A percentile compares a stretch with the other conserved stretches of the same genome.
Conservation (phyloP, 2,797 vertebrate genomes). For the Acipenser transmontanus region DNA sequence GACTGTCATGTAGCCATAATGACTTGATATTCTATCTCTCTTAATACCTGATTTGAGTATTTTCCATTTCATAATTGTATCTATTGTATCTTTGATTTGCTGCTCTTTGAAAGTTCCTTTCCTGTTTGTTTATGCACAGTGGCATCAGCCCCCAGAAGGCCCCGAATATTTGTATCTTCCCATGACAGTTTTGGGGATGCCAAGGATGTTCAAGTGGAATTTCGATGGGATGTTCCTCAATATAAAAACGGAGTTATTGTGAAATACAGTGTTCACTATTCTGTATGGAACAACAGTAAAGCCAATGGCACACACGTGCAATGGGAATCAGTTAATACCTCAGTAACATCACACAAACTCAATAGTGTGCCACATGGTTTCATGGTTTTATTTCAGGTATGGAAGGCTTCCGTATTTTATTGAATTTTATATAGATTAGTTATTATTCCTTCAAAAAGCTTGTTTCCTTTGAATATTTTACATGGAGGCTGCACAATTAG, state of each 20-base stretch:
- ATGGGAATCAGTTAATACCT: conserved; percentile 29
- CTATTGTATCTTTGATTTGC: no score
- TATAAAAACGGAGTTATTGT: conserved; percentile 43
- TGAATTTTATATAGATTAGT: no score
- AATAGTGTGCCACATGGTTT: conserved; percentile 25
- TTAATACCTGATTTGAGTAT: no score
- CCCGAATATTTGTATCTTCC: conserved; percentile 41
- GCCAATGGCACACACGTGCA: conserved; percentile 3
- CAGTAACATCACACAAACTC: conserved; percentile 33
- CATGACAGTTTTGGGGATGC: conserved; percentile 17
- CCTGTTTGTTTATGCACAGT: conserved; percentile 26
- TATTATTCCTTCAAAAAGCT: conserved; percentile 6
- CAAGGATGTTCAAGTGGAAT: conserved; percentile 35
- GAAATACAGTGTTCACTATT: conserved; percentile 45
- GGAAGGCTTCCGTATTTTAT: not conserved
- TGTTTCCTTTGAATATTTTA: not conserved
- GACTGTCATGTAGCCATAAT: no score
- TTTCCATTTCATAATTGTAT: no score
- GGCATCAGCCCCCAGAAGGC: conserved; percentile 48
- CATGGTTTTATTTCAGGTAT: conserved; percentile 52
- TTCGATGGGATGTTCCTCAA: conserved; percentile 53
- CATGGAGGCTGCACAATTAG: no score
- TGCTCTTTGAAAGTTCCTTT: no score
- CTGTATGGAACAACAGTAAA: conserved; percentile 32
- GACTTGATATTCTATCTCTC: no score